A percentile compares a stretch with the other conserved stretches of the same genome.
phyloP scores from a whole-genome alignment of 1,140 invertebrate genomes.

The Papilio aristodemus region DNA sequence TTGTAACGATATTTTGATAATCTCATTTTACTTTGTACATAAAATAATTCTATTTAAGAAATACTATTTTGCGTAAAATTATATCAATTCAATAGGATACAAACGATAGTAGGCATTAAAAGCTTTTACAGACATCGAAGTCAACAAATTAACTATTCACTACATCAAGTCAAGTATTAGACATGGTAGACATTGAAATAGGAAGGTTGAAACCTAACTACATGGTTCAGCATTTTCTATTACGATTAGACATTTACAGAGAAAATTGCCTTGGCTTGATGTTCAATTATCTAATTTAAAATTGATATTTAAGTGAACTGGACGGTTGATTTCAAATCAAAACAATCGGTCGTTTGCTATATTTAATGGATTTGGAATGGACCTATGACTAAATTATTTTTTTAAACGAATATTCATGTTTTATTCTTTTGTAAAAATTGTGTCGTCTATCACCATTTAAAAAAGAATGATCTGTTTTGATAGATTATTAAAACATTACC shows the following conservation, averaged over 20 bases:
- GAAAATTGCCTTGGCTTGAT: not conserved
- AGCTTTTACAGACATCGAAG: not conserved
- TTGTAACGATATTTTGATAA: too few species aligned
- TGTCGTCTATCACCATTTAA: too few species aligned
- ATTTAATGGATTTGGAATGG: not conserved
- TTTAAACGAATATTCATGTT: too few species aligned
- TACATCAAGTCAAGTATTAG: not conserved
- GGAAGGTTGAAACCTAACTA: not conserved
- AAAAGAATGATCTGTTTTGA: too few species aligned
- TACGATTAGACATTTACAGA: not conserved
- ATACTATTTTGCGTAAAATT: too few species aligned
- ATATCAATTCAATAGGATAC: too few species aligned
- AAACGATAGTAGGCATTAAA: too few species aligned
- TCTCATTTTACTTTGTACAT: too few species aligned
- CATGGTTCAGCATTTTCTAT: not conserved
- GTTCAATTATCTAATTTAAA: not conserved
- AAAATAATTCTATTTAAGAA: too few species aligned
- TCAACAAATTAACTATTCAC: constrained; percentile 2
- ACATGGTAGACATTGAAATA: not conserved
- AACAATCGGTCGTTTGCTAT: not conserved
- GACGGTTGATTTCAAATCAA: not conserved
- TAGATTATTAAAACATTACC: too few species aligned
- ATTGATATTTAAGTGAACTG: not conserved
- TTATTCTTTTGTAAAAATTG: too few species aligned
- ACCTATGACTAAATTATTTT: too few species aligned